phyloP scores from a whole-genome alignment of 2,113 vertebrate species.

The Petroica traversi region DNA sequence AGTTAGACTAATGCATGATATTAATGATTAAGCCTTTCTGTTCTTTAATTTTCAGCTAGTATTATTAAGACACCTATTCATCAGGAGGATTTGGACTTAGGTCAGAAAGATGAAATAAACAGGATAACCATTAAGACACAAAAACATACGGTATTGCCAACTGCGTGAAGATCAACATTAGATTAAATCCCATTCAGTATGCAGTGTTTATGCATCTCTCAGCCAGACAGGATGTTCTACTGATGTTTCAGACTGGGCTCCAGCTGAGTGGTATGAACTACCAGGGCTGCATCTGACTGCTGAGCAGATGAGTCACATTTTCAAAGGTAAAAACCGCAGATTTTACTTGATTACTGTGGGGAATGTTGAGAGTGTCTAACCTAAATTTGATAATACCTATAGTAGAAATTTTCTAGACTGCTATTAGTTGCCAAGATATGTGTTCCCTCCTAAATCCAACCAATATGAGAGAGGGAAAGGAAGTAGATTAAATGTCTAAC shows the following conservation, averaged over 20 bases:
- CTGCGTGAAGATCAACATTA: background rate
- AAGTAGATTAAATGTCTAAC: background rate
- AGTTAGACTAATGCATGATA: background rate
- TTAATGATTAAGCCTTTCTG: background rate
- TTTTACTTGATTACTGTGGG: background rate
- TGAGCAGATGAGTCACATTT: background rate
- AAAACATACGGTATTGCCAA: background rate
- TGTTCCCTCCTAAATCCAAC: background rate
- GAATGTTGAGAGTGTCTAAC: background rate
- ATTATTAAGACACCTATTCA: conserved; percentile 33
- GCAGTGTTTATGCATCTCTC: conserved; percentile 39
- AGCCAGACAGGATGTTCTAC: conserved; percentile 53
- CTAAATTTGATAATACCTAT: background rate
- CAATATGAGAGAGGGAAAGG: background rate
- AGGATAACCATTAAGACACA: conserved; percentile 49
- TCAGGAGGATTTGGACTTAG: conserved; percentile 17
- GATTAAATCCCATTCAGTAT: conserved; percentile 40
- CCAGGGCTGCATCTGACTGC: background rate
- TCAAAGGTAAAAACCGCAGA: background rate
- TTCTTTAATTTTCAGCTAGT: conserved; percentile 9
- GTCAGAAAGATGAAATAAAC: conserved; percentile 50
- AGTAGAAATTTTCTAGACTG: background rate
- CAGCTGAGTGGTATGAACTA: background rate
- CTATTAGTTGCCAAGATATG: background rate
- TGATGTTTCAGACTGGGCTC: conserved; percentile 38